Evolutionary conservation across 2,888 invertebrate species (phyloP).

Genomic region (Steinernema hermaphroditum): DNA sequence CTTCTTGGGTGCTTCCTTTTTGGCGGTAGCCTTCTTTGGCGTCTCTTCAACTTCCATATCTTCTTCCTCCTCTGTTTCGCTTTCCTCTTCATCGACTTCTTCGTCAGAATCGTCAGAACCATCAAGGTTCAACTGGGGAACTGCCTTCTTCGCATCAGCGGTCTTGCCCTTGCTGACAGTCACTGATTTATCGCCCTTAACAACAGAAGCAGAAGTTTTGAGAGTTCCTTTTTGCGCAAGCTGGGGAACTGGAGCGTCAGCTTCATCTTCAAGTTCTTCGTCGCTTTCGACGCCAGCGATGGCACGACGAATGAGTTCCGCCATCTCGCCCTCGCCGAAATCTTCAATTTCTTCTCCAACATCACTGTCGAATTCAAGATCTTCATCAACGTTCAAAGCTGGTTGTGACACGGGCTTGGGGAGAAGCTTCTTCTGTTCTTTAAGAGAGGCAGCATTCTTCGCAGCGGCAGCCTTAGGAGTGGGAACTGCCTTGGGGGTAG

Average conservation of each 20-base stretch:
- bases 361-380: background rate
- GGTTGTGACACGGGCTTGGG: background rate
- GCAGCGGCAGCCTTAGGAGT: background rate
- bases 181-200: background rate
- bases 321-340: slow-evolving; percentile 21
- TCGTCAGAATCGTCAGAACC: slow-evolving; percentile 7
- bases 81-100: background rate
- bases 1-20: slow-evolving; percentile 1
- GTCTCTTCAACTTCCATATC: slow-evolving; percentile 13
- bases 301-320: slow-evolving; percentile 11
- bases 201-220: background rate
- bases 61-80: background rate
- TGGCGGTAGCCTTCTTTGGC: background rate
- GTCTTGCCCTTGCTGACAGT: background rate
- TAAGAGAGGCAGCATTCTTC: background rate
- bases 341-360: slow-evolving; percentile 15
- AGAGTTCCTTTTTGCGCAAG: background rate
- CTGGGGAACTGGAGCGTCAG: slow-evolving; percentile 9
- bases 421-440: background rate
- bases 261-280: slow-evolving; percentile 22
- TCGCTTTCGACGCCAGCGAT: slow-evolving; percentile 24
- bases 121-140: slow-evolving; percentile 4
- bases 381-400: background rate
- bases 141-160: slow-evolving; percentile 16
- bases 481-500: background rate